phyloP scores from a whole-genome alignment of 2,888 invertebrate species.

The Agrochola lota region DNA sequence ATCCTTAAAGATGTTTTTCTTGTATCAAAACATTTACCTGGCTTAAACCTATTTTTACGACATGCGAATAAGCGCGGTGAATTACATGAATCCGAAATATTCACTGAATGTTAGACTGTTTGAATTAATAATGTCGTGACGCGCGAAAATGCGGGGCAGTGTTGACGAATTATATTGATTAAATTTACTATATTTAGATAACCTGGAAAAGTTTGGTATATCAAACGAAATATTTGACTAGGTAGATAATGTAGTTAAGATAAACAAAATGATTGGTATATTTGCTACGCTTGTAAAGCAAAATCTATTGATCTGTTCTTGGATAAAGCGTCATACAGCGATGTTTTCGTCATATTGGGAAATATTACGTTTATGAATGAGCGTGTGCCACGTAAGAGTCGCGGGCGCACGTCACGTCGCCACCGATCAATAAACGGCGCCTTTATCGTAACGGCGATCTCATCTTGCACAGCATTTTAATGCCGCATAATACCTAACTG shows the following conservation, averaged over 20 bases:
- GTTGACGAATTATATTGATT: conserved; percentile 27
- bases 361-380: conserved; percentile 67
- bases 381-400: conserved; percentile 43
- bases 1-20: conserved; percentile 9
- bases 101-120: conserved; percentile 1
- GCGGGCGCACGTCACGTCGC: conserved; percentile 68
- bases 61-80: conserved; percentile 24
- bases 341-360: conserved; percentile 49
- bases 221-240: conserved; percentile 17
- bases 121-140: conserved; percentile 13
- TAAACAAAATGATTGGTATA: not conserved
- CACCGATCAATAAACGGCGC: conserved; percentile 69
- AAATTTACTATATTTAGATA: conserved; percentile 27
- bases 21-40: conserved; percentile 13
- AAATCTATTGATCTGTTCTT: not conserved
- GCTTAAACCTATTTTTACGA: not conserved
- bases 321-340: not conserved
- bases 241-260: not conserved
- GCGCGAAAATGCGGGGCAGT: conserved; percentile 1
- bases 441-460: conserved; percentile 80
- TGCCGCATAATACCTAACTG: conserved; percentile 87
- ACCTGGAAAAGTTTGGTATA: conserved; percentile 48
- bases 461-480: conserved; percentile 85
- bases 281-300: not conserved
- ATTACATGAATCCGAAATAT: conserved; percentile 41